These are phyloP conservation scores for Phallusia fumigata DNA, from an alignment of 23 tunicate genomes.

Conservation along the genomic window DNA sequence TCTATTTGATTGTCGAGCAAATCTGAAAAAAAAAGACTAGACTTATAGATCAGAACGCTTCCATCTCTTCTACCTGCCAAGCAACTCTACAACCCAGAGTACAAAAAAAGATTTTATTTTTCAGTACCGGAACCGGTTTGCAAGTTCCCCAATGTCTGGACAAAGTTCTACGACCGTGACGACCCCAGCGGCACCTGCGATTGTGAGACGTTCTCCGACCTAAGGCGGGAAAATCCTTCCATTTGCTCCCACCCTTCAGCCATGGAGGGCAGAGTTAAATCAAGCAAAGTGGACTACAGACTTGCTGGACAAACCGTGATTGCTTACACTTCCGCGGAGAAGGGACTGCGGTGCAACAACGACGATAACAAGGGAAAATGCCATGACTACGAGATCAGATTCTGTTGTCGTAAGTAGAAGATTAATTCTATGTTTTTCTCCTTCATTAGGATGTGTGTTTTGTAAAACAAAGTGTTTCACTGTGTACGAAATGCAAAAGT, in stretches of 20 bases:
- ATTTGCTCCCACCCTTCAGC: conserved; percentile 12
- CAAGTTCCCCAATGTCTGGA: background rate
- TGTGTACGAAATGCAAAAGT: too few relatives aligned
- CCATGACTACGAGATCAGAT: conserved; percentile 18
- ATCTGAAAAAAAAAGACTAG: too few relatives aligned
- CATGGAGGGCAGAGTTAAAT: background rate
- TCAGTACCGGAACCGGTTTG: background rate
- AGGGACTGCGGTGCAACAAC: background rate
- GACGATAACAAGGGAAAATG: background rate
- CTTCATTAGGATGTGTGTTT: too few relatives aligned
- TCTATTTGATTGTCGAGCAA: too few relatives aligned
- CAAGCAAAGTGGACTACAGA: background rate
- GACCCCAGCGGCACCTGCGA: conserved; percentile 16
- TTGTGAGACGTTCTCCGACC: background rate
- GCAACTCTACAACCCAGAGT: too few relatives aligned
- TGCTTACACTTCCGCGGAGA: conserved; percentile 6
- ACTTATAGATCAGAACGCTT: too few relatives aligned
- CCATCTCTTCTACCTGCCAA: too few relatives aligned
- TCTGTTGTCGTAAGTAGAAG: conserved; percentile 19
- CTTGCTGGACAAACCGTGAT: conserved; percentile 5
- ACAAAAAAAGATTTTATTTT: background rate
- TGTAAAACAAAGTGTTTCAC: too few relatives aligned
- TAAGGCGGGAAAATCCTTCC: background rate
- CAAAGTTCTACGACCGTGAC: conserved; percentile 8
- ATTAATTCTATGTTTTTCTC: too few relatives aligned